Evolutionary conservation across 2,888 invertebrate genomes (phyloP).

Genomic region (Rhingia campestris): DNA sequence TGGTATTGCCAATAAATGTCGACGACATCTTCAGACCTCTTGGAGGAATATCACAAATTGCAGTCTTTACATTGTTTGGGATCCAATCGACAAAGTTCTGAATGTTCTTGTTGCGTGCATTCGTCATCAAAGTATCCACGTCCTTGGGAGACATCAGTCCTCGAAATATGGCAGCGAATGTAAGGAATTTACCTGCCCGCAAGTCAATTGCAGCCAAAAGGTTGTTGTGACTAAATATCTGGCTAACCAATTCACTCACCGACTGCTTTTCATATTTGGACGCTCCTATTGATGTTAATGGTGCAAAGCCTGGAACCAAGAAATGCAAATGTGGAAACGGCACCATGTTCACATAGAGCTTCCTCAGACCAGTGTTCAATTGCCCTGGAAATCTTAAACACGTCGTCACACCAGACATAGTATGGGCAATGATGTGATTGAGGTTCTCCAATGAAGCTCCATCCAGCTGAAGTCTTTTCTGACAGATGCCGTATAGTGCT

Average conservation of each 20-base stretch:
- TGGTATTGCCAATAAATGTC: conserved; percentile 92
- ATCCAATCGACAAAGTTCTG: conserved; percentile 91
- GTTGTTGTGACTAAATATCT: conserved; percentile 91
- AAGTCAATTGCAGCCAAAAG: conserved; percentile 93
- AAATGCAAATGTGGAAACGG: conserved; percentile 94
- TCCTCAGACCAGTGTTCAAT: conserved; percentile 92
- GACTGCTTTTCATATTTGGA: conserved; percentile 86
- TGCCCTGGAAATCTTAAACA: conserved; percentile 95
- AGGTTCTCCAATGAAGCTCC: conserved; percentile 78
- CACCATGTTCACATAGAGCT: conserved; percentile 95
- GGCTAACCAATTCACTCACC: conserved; percentile 88
- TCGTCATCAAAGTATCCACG: conserved; percentile 84
- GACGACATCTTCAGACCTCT: conserved; percentile 92
- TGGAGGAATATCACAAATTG: conserved; percentile 93
- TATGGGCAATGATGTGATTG: conserved; percentile 80
- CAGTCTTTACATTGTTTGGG: conserved; percentile 93
- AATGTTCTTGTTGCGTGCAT: conserved; percentile 89
- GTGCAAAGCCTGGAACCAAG: conserved; percentile 92
- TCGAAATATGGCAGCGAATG: conserved; percentile 89
- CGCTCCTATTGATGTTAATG: conserved; percentile 85
- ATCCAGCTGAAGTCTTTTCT: conserved; percentile 77
- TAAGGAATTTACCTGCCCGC: conserved; percentile 89
- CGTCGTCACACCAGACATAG: conserved; percentile 88
- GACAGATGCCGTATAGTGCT: conserved; percentile 80
- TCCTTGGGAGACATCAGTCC: conserved; percentile 80